Evolutionary conservation across 2,113 vertebrate genomes (phyloP), one percentile per base, ranked within the genome.

Genomic region (Mastomys coucha): DNA sequence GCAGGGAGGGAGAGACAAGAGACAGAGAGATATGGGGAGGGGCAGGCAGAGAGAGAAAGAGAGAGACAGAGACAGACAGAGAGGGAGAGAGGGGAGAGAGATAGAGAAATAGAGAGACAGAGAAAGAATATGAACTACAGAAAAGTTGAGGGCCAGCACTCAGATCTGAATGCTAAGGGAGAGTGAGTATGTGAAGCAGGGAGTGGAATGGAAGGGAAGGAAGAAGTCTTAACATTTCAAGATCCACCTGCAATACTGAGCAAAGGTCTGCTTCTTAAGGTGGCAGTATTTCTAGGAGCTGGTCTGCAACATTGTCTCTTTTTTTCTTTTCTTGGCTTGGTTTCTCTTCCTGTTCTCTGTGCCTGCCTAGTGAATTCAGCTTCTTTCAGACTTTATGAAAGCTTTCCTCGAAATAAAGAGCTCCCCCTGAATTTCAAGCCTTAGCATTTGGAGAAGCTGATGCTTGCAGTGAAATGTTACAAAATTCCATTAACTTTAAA

Each of bases 401-500:
- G 95, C 77, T 96, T 95, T 93, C 89, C 94, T 84, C 31, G 24
- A 63, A 45, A 92, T 96, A 97, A 97, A 96, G 70, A 94, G 58
- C 81, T 96, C 63, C 93, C 93, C 51, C 45, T 80, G 93, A 93
- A 87, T 72, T 58, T 86, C 80, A 93, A 63, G 80, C 95, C 80
- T 36, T 67, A 65, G 75, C 73, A 5, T 89, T 96, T 97, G 90
- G 76, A 96, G 88, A 80, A 95, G 97, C 94, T 85, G 96, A 97
- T 2, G 81, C 33, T 96, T 78, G 88, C 10, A 28, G 28, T 67
- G 84, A 97, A 98, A 96, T 2, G 31, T 86, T 70, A 95, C 95
- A 91, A 42, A 92, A 80, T 97, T 88, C 96, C 93, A 93, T 97
- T 98, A 96, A 97, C 89, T 96, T 96, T 85, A 97, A 97, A 98